Conservation (phyloP, 2,113 vertebrate genomes). For the Gallinago paraguaiae region DNA sequence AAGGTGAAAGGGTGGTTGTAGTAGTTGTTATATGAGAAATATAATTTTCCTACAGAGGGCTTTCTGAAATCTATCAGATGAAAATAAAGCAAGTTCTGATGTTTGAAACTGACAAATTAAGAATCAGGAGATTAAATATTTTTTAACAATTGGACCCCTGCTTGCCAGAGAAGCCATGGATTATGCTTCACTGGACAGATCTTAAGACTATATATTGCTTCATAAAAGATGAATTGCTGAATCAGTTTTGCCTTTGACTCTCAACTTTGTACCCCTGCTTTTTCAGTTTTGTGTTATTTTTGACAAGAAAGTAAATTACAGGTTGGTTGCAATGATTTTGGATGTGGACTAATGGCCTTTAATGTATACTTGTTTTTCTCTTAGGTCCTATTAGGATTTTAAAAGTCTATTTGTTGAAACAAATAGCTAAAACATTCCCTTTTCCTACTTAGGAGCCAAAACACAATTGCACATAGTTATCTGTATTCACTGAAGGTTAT, state of each 20-base stretch:
- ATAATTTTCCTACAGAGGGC: neutral
- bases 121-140: neutral
- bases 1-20: neutral
- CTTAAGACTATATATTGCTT: neutral
- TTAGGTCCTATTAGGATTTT: neutral
- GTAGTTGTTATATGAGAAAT: neutral
- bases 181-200: neutral
- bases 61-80: neutral
- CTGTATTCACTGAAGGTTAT: neutral
- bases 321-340: neutral
- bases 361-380: neutral
- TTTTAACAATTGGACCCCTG: neutral
- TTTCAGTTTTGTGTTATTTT: neutral
- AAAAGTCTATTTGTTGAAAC: neutral
- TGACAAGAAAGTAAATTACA: neutral
- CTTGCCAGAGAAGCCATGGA: neutral
- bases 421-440: neutral
- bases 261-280: neutral
- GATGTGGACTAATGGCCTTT: neutral
- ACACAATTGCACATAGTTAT: neutral
- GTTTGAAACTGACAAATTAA: neutral
- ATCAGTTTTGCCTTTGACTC: neutral
- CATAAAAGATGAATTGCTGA: neutral
- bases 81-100: neutral
- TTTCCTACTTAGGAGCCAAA: neutral